Base-by-base conservation (phyloP, 1,140 invertebrate genomes). In the Drosophila nigrodunni region DNA sequence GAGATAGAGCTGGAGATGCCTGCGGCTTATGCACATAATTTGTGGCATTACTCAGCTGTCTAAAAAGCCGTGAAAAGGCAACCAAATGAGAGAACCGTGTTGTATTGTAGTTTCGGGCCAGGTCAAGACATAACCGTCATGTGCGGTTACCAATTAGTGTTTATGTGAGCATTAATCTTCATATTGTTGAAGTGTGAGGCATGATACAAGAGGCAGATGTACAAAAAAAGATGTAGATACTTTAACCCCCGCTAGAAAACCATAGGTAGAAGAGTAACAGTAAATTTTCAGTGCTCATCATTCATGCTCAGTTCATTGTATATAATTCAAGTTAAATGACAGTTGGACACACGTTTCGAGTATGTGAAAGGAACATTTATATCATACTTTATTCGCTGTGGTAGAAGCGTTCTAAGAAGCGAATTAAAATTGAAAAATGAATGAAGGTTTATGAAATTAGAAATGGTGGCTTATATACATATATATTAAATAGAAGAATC, bases 31-130 rank as follows among this genome's bases (percentile, higher is more conserved):
- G 15, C 52, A 37, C 65, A 60, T 68, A 55, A 74, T 68, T 74
- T 68, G 64, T 55, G 80, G 77, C 62, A 82, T 82, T 78, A 79
- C 66, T 82, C 76, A 71, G 75, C 67, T 68, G 73, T 8, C 68
- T 62, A 77, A 81, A 81, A 66, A 35, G 79, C 47, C 64, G 52
- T 80, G 73, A 80, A 81, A 72, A 44, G 41, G 15, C 55, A 69
- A 47, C 49, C 74, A 10, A 37, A 58, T 58, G 37, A 55, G 39
- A 18, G 11, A 7, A n/a, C 10, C 18, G 9, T 44, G 43, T 35
- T 13, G 8, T n/a, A 37, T 37, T 10, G 15, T n/a, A 25, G 21
- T 49, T 43, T 49, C n/a, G 44, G 37, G 3, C 9, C 4, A 52
- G 41, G 60, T 55, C 64, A 64, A 13, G 44, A 49, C 10, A 47